These are phyloP conservation scores for Campoletis sonorensis DNA, from an alignment of 1,140 invertebrate species.

Conservation along the genomic window DNA sequence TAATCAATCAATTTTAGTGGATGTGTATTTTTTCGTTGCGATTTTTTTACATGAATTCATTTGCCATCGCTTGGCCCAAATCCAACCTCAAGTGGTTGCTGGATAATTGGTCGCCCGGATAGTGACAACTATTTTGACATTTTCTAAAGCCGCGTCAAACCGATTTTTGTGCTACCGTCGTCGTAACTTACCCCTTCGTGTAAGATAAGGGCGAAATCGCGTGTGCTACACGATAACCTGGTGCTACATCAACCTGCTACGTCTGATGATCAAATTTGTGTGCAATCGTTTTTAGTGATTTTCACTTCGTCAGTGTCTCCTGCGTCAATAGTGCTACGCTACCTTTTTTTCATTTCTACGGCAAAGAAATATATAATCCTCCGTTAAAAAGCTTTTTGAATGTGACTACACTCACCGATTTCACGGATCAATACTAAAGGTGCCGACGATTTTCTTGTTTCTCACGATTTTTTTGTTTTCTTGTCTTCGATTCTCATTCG, in stretches of 20 bases:
- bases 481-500: no score
- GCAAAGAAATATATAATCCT: background rate
- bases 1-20: background rate
- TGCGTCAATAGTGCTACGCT: background rate
- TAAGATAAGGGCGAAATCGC: no score
- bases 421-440: constrained; percentile 65
- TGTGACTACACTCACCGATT: constrained; percentile 53
- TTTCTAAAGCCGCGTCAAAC: background rate
- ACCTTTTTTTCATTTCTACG: background rate
- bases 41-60: constrained; percentile 23
- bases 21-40: background rate
- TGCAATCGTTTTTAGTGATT: no score
- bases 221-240: no score
- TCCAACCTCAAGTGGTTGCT: constrained; percentile 13
- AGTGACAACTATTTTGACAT: background rate
- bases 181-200: no score
- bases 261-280: no score
- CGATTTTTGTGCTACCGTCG: no score
- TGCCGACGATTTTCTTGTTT: constrained; percentile 56
- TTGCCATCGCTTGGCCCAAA: background rate
- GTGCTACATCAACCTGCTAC: no score
- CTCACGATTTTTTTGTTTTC: constrained; percentile 25
- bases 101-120: constrained; percentile 27
- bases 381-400: background rate
- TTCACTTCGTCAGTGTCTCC: no score